Conservation (phyloP, 2,888 invertebrate genomes). For the Stenolophus ochropezus region DNA sequence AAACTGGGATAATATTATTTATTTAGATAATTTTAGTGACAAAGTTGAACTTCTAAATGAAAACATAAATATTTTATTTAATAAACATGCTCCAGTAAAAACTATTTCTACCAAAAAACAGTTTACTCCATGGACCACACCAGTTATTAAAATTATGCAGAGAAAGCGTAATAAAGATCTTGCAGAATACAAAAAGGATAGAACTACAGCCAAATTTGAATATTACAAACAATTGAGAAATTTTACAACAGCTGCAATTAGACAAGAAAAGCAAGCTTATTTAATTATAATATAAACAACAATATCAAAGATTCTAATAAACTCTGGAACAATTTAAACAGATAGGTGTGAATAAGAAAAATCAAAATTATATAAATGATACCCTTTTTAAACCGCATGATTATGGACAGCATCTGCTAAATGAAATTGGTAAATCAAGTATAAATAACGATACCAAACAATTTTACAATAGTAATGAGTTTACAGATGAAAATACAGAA, state of each 20-base stretch:
- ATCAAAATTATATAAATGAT: neutral
- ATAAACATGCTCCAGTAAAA: neutral
- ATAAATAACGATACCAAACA: neutral
- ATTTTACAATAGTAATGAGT: neutral
- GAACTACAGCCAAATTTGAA: neutral
- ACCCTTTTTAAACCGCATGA: neutral
- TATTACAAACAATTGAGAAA: neutral
- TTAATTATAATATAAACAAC: neutral
- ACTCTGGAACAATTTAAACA: neutral
- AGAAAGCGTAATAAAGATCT: neutral
- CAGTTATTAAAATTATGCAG: neutral
- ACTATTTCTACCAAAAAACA: neutral
- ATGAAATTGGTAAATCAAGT: neutral
- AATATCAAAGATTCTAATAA: neutral
- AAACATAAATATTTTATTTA: neutral
- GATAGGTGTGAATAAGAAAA: neutral
- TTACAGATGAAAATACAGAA: neutral
- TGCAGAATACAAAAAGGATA: neutral
- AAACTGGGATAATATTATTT: neutral
- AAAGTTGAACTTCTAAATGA: neutral
- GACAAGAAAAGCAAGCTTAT: neutral
- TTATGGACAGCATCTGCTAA: neutral
- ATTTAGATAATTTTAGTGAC: neutral
- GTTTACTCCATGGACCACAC: neutral
- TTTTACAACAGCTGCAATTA: neutral